These are phyloP conservation scores for Diachasmimorpha longicaudata DNA, from an alignment of 1,140 invertebrate species.

Conservation along the genomic window DNA sequence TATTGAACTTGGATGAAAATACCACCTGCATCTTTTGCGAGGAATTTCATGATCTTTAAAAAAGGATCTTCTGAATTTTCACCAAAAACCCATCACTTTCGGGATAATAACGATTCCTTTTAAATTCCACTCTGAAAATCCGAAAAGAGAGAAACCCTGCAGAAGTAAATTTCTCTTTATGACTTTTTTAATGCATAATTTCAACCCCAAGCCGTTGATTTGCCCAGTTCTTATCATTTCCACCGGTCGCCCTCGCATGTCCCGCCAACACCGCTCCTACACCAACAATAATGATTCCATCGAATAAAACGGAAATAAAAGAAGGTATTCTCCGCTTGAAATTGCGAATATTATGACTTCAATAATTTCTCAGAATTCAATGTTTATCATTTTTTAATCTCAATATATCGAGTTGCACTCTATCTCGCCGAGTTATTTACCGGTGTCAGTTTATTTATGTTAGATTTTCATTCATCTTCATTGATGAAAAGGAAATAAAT, in stretches of 20 bases:
- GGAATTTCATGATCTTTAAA: too few relatives aligned
- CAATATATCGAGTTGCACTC: constrained; percentile 59
- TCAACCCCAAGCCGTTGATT: not conserved
- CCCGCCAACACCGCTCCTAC: not conserved
- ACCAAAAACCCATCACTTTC: too few relatives aligned
- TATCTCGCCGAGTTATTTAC: constrained; percentile 47
- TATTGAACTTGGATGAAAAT: too few relatives aligned
- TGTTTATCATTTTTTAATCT: constrained; percentile 64
- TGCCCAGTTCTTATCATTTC: not conserved
- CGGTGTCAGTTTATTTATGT: not conserved
- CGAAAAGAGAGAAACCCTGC: too few relatives aligned
- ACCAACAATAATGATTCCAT: not conserved
- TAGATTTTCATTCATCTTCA: not conserved
- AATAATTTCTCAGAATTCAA: constrained; percentile 60
- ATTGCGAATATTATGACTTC: constrained; percentile 51
- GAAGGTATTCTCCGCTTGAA: not conserved
- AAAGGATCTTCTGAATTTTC: too few relatives aligned
- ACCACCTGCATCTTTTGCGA: too few relatives aligned
- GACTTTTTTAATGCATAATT: not conserved
- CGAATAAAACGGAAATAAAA: not conserved
- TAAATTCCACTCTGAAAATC: too few relatives aligned
- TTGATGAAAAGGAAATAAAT: not conserved
- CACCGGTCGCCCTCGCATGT: not conserved
- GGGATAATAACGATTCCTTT: too few relatives aligned
- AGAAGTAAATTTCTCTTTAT: not conserved